A percentile compares a stretch with the other conserved stretches of the same genome.
phyloP scores from a whole-genome alignment of 2,888 invertebrate species.

The Drosophila pseudotalamancana region DNA sequence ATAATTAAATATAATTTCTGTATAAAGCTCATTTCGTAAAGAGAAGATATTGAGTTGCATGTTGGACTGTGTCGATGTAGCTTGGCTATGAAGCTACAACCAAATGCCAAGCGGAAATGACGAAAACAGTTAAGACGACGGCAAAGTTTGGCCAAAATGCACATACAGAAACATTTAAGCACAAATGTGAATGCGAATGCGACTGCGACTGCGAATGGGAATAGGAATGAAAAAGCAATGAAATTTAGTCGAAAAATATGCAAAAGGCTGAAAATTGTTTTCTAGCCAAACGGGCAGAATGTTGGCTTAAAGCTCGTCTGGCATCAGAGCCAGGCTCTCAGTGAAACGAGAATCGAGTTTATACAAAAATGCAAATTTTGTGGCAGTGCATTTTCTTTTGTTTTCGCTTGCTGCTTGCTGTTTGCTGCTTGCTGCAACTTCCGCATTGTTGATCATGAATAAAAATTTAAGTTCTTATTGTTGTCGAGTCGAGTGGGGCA shows the following conservation, averaged over 20 bases:
- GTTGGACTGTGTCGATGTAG: not conserved
- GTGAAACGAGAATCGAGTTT: conserved; percentile 22
- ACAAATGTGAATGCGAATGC: conserved; percentile 7
- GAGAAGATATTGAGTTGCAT: conserved; percentile 2
- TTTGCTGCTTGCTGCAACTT: conserved; percentile 65
- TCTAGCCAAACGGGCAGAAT: conserved; percentile 5
- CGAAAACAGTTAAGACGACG: conserved; percentile 26
- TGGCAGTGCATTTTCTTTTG: conserved; percentile 69
- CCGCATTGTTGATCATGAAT: conserved; percentile 80
- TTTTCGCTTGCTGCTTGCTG: conserved; percentile 47
- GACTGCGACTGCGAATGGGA: conserved; percentile 7
- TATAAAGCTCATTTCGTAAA: conserved; percentile 3
- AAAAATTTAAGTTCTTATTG: conserved; percentile 80
- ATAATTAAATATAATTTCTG: conserved; percentile 7
- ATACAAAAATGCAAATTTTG: conserved; percentile 65
- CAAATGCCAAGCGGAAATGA: conserved; percentile 26
- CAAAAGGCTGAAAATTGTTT: conserved; percentile 32
- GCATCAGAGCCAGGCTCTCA: conserved; percentile 43
- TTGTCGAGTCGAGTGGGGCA: conserved; percentile 58
- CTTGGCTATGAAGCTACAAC: conserved; percentile 1
- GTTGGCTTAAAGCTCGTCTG: conserved; percentile 29
- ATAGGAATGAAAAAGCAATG: conserved; percentile 31
- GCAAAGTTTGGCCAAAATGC: conserved; percentile 10
- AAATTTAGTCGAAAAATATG: conserved; percentile 46
- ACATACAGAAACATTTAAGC: conserved; percentile 26